Percentiles rank a stretch among this genome's conserved stretches.
Evolutionary conservation across 2,113 vertebrate species (phyloP).

Genomic region (Cricetomys ansorgei): DNA sequence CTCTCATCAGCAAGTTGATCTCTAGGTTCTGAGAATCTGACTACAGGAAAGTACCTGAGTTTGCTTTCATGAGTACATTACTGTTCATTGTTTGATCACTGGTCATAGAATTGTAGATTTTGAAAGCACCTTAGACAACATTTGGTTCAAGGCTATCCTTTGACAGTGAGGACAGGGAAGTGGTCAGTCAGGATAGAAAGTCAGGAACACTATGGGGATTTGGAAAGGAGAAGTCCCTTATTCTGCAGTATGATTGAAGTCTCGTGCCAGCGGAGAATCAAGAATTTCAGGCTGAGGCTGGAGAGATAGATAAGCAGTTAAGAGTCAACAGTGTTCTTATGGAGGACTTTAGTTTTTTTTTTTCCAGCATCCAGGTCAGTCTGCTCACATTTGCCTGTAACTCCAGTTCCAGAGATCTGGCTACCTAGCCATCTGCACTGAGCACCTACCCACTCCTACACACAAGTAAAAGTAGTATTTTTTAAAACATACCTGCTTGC

Average conservation of each 20-base stretch:
- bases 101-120: neutral
- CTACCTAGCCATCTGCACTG: neutral
- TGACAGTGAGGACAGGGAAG: neutral
- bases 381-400: neutral
- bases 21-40: constrained; percentile 19
- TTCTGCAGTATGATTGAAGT: neutral
- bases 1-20: neutral
- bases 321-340: neutral
- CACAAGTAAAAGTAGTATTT: neutral
- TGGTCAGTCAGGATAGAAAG: neutral
- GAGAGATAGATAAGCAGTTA: neutral
- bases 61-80: constrained; percentile 1
- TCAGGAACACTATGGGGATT: neutral
- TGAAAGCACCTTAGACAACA: neutral
- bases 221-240: neutral
- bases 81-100: neutral
- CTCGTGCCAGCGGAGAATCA: neutral
- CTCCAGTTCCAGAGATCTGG: neutral
- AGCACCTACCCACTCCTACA: neutral
- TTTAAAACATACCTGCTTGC: too few species aligned
- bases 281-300: neutral
- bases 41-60: neutral
- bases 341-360: neutral
- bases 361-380: neutral
- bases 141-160: neutral